Conservation (phyloP, 2,888 invertebrate genomes). For the Neuroscelio doddi region DNA sequence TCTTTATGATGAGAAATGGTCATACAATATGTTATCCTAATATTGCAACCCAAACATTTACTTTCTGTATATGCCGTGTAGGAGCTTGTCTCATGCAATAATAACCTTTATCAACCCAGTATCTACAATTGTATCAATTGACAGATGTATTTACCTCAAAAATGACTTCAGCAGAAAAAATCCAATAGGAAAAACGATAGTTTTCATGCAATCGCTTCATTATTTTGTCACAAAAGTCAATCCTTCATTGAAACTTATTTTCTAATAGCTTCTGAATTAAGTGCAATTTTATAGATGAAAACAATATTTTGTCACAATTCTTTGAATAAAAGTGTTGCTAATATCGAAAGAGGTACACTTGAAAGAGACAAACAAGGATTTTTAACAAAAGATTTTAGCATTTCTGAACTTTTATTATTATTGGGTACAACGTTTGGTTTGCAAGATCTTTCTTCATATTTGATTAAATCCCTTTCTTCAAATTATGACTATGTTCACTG, state of each 20-base stretch:
- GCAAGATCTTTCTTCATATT: not conserved
- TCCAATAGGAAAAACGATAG: slow-evolving; percentile 9
- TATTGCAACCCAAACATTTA: too few species aligned
- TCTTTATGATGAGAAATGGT: too few species aligned
- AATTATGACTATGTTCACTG: not conserved
- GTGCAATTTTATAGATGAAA: slow-evolving; percentile 18
- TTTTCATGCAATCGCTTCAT: slow-evolving; percentile 11
- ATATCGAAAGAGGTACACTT: slow-evolving; percentile 5
- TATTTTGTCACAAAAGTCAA: slow-evolving; percentile 13
- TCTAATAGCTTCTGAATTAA: slow-evolving; percentile 12
- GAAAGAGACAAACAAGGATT: not conserved
- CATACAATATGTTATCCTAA: too few species aligned
- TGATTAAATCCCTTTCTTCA: not conserved
- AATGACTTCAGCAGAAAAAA: too few species aligned
- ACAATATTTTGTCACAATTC: not conserved
- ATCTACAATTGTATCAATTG: too few species aligned
- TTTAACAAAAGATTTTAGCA: too few species aligned
- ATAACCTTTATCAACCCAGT: too few species aligned
- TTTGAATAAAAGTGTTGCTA: slow-evolving; percentile 2
- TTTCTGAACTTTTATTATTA: too few species aligned
- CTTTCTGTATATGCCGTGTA: too few species aligned
- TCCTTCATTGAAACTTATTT: slow-evolving; percentile 13
- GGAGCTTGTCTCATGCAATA: too few species aligned
- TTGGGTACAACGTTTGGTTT: too few species aligned
- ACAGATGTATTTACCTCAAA: too few species aligned